Percentiles rank a stretch among this genome's conserved stretches.
These are phyloP conservation scores for Endotricha flammealis DNA, from an alignment of 2,888 invertebrate species.

Conservation along the genomic window DNA sequence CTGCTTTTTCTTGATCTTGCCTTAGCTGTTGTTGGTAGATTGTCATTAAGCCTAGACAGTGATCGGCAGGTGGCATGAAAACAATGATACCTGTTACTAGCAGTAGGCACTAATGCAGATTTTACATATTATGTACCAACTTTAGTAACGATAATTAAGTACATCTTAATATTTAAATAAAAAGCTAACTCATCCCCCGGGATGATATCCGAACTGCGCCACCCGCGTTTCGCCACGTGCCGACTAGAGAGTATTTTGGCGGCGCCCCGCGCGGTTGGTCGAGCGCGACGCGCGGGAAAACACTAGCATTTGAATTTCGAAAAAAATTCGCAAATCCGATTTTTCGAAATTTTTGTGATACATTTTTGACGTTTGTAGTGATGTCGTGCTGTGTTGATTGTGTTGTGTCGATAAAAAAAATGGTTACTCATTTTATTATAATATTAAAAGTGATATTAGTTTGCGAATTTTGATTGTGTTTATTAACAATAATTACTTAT, in stretches of 20 bases:
- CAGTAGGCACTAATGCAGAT: no score
- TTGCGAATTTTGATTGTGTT: no score
- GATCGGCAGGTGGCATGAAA: no score
- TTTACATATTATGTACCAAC: no score
- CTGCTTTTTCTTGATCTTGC: no score
- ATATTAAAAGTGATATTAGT: no score
- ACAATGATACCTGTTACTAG: no score
- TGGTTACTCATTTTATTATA: no score
- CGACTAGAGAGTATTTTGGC: constrained; percentile 61
- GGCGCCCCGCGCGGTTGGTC: constrained; percentile 56
- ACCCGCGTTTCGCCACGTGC: constrained; percentile 56
- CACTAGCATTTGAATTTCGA: constrained; percentile 21
- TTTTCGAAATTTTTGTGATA: constrained; percentile 1
- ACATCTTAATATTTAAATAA: constrained; percentile 7
- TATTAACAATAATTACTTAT: no score
- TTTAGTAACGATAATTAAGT: no score
- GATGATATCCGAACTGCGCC: constrained; percentile 41
- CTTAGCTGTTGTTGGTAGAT: no score
- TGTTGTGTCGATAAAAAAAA: constrained; percentile 2
- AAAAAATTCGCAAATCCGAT: constrained; percentile 13
- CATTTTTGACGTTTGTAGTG: constrained; percentile 2
- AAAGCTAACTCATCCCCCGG: constrained; percentile 25
- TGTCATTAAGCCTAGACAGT: no score
- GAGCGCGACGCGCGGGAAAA: constrained; percentile 41
- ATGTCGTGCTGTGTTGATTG: constrained; percentile 1